These are phyloP conservation scores for Siderastrea radians DNA, from an alignment of 92 coral and sea anemone species.

Conservation along the genomic window DNA sequence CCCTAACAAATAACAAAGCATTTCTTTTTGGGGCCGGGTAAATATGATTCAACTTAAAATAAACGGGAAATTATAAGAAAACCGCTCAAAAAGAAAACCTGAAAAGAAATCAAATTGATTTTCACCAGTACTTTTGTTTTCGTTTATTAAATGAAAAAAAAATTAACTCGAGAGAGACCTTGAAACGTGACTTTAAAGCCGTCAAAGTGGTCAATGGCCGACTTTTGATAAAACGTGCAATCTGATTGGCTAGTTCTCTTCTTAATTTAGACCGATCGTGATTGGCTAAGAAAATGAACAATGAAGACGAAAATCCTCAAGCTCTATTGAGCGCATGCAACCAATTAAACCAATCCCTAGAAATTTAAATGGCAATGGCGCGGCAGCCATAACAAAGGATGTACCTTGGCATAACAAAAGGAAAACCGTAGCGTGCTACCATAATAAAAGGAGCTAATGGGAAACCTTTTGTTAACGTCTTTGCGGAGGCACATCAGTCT, in stretches of 20 bases:
- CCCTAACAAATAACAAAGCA: background rate
- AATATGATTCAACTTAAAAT: background rate
- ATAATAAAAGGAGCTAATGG: too few relatives aligned
- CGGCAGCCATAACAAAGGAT: too few relatives aligned
- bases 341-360: too few relatives aligned
- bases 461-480: too few relatives aligned
- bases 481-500: too few relatives aligned
- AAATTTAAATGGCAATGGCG: too few relatives aligned
- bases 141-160: background rate
- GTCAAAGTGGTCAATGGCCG: background rate
- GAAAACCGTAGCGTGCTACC: too few relatives aligned
- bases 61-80: background rate
- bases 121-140: background rate
- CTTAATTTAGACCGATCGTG: too few relatives aligned
- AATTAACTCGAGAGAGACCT: background rate
- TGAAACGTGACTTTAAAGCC: background rate
- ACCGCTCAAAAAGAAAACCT: background rate
- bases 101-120: background rate
- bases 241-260: background rate
- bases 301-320: too few relatives aligned
- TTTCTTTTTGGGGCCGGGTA: background rate
- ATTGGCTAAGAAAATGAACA: too few relatives aligned
- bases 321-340: too few relatives aligned
- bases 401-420: too few relatives aligned
- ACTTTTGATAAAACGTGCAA: background rate